Evolutionary conservation across 2,888 invertebrate genomes (phyloP).

Genomic region (Pyrocoelia pectoralis): DNA sequence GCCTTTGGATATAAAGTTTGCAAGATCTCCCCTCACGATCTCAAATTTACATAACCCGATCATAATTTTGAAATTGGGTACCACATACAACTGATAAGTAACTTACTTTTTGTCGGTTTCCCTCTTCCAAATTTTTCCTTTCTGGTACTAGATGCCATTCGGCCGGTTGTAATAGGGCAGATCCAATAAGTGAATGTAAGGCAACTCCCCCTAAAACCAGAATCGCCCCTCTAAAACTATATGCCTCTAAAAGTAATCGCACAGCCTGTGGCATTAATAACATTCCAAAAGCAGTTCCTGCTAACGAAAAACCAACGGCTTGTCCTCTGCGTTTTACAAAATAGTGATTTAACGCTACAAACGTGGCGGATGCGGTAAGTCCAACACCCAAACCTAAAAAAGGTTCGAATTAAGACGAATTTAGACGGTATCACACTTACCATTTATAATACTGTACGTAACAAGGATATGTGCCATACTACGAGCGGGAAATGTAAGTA

Average conservation of each 20-base stretch:
- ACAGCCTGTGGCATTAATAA: constrained; percentile 83
- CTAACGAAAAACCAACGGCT: constrained; percentile 81
- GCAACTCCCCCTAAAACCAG: constrained; percentile 73
- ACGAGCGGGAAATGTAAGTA: constrained; percentile 72
- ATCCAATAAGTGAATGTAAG: constrained; percentile 73
- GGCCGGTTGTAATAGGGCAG: constrained; percentile 73
- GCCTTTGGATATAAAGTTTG: too few relatives aligned
- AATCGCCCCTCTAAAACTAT: constrained; percentile 73
- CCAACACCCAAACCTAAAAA: constrained; percentile 76
- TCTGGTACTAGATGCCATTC: constrained; percentile 74
- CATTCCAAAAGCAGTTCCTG: constrained; percentile 81
- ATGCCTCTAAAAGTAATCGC: constrained; percentile 68
- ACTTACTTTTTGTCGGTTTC: constrained; percentile 57
- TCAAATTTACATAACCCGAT: too few relatives aligned
- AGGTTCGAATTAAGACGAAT: constrained; percentile 15
- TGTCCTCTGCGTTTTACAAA: constrained; percentile 80
- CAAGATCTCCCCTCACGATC: too few relatives aligned
- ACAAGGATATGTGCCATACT: constrained; percentile 76
- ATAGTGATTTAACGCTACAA: constrained; percentile 81
- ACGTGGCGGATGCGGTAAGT: constrained; percentile 77
- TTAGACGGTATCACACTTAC: constrained; percentile 59
- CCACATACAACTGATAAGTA: neutral
- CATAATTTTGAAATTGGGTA: too few relatives aligned
- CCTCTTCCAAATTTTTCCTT: constrained; percentile 64
- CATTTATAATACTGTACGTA: constrained; percentile 79